Percentiles rank a stretch among this genome's conserved stretches.
phyloP scores from a whole-genome alignment of 37 sponge, comb jelly and placozoan genomes.

The Beroe ovata region DNA sequence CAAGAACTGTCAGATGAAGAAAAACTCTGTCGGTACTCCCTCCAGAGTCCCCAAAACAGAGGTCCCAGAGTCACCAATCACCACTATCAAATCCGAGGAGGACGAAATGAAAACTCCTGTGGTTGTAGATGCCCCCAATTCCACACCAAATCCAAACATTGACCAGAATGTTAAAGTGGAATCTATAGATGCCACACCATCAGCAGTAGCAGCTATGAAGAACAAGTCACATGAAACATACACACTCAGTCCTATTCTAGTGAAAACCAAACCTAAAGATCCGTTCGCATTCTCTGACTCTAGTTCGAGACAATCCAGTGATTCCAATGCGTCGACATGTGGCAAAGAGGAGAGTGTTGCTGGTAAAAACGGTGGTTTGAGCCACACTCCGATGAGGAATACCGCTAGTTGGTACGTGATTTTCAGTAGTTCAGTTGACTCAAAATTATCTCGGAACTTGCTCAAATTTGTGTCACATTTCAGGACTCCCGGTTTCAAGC shows the following conservation, averaged over 20 bases:
- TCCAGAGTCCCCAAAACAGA: neutral
- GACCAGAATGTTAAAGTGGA: neutral
- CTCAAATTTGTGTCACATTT: no score
- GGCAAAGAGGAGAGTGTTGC: no score
- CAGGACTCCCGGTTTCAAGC: no score
- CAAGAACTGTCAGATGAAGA: neutral
- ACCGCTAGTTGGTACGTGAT: no score
- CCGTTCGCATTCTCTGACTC: slow-evolving; percentile 34
- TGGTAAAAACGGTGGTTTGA: no score
- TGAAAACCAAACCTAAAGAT: neutral
- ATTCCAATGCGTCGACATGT: slow-evolving; percentile 2
- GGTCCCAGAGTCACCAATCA: neutral
- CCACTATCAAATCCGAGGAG: neutral
- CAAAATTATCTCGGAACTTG: no score
- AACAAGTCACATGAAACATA: neutral
- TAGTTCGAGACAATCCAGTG: slow-evolving; percentile 2
- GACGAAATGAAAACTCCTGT: neutral
- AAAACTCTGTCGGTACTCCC: neutral
- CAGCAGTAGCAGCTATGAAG: neutral
- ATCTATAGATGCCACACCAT: neutral
- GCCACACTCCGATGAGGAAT: no score
- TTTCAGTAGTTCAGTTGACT: no score
- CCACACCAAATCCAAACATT: neutral
- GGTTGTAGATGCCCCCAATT: neutral
- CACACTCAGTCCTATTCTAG: neutral